Evolutionary conservation across 2,113 vertebrate genomes (phyloP).

Genomic region (Dinomys branickii): DNA sequence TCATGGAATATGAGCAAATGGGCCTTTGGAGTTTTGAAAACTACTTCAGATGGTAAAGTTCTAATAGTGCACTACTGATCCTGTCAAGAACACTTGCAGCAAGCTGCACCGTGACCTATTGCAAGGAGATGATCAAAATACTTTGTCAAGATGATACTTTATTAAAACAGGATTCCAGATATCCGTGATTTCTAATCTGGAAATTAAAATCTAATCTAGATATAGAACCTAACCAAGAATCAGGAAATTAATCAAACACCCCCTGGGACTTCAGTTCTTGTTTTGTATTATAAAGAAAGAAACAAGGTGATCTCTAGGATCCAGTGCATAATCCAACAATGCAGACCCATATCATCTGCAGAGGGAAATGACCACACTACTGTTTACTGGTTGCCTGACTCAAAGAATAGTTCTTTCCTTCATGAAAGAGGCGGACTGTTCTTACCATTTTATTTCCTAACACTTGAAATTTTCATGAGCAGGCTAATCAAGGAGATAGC

Average conservation of each 20-base stretch:
- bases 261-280: not conserved
- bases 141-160: slow-evolving; percentile 11
- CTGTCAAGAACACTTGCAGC: not conserved
- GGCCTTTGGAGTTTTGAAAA: not conserved
- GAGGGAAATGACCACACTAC: not conserved
- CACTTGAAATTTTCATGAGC: slow-evolving; percentile 60
- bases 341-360: not conserved
- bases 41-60: not conserved
- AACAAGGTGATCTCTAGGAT: not conserved
- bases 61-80: not conserved
- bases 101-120: not conserved
- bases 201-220: slow-evolving; percentile 34
- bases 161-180: not conserved
- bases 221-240: not conserved
- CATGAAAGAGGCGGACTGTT: not conserved
- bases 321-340: not conserved
- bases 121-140: slow-evolving; percentile 20
- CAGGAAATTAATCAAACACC: not conserved
- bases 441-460: slow-evolving; percentile 62
- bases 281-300: not conserved
- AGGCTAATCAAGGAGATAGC: slow-evolving; percentile 72
- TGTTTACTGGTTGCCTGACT: not conserved
- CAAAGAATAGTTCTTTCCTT: slow-evolving; percentile 45
- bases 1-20: not conserved
- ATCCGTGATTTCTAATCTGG: slow-evolving; percentile 3